phyloP scores from a whole-genome alignment of 2,113 vertebrate species.

The Phyllopteryx taeniolatus region DNA sequence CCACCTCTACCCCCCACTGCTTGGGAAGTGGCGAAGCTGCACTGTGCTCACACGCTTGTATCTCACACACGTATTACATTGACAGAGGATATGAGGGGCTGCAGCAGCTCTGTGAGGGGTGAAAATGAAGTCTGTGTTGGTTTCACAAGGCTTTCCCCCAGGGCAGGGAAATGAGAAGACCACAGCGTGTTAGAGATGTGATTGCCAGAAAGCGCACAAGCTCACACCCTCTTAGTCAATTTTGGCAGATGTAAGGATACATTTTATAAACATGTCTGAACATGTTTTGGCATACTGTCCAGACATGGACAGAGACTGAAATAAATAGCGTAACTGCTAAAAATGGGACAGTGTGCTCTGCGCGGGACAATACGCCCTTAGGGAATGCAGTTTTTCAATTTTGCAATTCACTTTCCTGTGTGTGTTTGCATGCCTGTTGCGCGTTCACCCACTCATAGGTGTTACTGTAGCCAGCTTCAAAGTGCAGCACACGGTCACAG shows the following conservation, averaged over 20 bases:
- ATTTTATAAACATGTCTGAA: slow-evolving; percentile 26
- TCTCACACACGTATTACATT: slow-evolving; percentile 60
- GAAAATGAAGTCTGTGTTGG: slow-evolving; percentile 60
- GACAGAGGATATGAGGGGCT: slow-evolving; percentile 43
- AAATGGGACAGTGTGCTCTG: neutral
- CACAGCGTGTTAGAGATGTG: slow-evolving; percentile 53
- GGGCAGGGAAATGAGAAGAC: slow-evolving; percentile 42
- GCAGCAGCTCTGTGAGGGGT: slow-evolving; percentile 49
- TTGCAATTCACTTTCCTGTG: neutral
- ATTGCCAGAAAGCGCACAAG: slow-evolving; percentile 26
- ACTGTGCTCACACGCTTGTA: slow-evolving; percentile 28
- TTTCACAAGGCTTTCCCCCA: slow-evolving; percentile 28
- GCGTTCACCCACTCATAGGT: neutral
- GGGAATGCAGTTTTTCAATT: neutral
- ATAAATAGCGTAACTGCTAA: neutral
- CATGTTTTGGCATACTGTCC: slow-evolving; percentile 19
- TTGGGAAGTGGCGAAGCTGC: slow-evolving; percentile 38
- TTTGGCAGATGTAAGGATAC: slow-evolving; percentile 27
- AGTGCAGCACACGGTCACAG: neutral
- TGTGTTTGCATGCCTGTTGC: neutral
- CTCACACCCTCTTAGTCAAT: slow-evolving; percentile 21
- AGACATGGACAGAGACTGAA: slow-evolving; percentile 15
- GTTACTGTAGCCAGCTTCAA: neutral
- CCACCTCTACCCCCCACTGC: slow-evolving; percentile 2
- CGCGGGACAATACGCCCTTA: neutral